Evolutionary conservation across 2,797 vertebrate genomes (phyloP).

Genomic region (Coccyzus lansbergi): DNA sequence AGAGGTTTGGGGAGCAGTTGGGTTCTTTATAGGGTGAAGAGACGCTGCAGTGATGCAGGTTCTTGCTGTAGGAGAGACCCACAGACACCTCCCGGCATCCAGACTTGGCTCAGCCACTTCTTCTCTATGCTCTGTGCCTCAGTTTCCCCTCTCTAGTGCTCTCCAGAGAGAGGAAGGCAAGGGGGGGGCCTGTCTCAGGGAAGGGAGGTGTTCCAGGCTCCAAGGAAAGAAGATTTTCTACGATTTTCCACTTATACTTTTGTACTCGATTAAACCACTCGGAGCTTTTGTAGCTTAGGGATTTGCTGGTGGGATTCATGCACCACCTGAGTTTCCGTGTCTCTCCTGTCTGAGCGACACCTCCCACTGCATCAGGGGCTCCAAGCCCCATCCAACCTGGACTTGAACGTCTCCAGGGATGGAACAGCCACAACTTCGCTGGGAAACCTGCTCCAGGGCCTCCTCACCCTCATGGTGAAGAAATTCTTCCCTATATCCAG

Average conservation of each 20-base stretch:
- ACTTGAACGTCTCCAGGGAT: no score
- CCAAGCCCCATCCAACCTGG: no score
- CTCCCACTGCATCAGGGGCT: no score
- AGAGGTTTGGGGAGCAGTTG: fast-evolving
- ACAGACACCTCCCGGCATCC: not conserved
- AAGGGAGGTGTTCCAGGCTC: not conserved
- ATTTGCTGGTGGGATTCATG: not conserved
- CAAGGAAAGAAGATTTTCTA: not conserved
- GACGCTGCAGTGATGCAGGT: fast-evolving
- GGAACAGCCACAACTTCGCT: no score
- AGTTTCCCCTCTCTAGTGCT: not conserved
- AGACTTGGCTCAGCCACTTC: not conserved
- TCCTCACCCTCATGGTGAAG: no score
- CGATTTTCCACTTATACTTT: not conserved
- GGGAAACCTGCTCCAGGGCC: no score
- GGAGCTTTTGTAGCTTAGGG: not conserved
- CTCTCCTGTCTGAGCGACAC: no score
- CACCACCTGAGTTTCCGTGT: not conserved
- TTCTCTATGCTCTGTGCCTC: not conserved
- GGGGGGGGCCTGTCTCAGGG: fast-evolving
- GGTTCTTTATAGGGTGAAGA: not conserved
- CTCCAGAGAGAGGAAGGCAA: not conserved
- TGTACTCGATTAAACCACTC: not conserved
- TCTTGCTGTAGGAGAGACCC: fast-evolving
- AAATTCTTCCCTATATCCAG: no score